These are phyloP conservation scores for Epinotia nisella DNA, from an alignment of 2,888 invertebrate species.

Conservation along the genomic window DNA sequence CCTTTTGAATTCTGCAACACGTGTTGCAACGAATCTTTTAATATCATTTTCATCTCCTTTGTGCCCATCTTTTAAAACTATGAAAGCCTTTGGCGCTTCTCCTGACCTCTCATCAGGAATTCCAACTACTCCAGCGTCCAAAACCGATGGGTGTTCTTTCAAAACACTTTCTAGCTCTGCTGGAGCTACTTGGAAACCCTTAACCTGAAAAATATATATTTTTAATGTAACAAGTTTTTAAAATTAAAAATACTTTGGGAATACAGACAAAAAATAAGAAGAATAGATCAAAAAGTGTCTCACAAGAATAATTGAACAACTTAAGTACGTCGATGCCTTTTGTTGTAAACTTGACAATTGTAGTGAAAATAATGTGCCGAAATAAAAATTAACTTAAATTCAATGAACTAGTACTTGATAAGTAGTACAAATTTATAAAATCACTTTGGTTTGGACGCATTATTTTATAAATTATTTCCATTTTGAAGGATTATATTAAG, in stretches of 20 bases:
- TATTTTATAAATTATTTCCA: too few relatives aligned
- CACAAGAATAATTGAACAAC: too few relatives aligned
- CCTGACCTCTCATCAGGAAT: slow-evolving; percentile 87
- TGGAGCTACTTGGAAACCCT: slow-evolving; percentile 91
- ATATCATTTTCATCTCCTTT: slow-evolving; percentile 82
- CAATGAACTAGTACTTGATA: too few relatives aligned
- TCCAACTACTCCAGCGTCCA: slow-evolving; percentile 93
- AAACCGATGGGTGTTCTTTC: slow-evolving; percentile 88
- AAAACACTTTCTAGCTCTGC: slow-evolving; percentile 92
- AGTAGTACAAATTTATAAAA: too few relatives aligned
- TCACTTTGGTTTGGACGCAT: too few relatives aligned
- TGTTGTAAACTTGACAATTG: too few relatives aligned
- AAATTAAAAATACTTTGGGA: neutral
- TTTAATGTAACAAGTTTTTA: neutral
- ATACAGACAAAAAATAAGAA: too few relatives aligned
- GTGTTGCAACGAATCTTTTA: slow-evolving; percentile 84
- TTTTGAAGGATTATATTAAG: too few relatives aligned
- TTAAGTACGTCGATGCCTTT: too few relatives aligned
- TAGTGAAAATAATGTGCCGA: too few relatives aligned
- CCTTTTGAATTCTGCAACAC: slow-evolving; percentile 90
- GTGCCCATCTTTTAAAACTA: slow-evolving; percentile 83
- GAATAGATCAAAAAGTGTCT: too few relatives aligned
- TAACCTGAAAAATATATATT: slow-evolving; percentile 79
- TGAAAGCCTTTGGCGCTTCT: slow-evolving; percentile 90
- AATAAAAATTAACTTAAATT: too few relatives aligned